Percentiles rank a stretch among this genome's conserved stretches.
Evolutionary conservation across 2,888 invertebrate genomes (phyloP).

Genomic region (Metacarcinus magister): DNA sequence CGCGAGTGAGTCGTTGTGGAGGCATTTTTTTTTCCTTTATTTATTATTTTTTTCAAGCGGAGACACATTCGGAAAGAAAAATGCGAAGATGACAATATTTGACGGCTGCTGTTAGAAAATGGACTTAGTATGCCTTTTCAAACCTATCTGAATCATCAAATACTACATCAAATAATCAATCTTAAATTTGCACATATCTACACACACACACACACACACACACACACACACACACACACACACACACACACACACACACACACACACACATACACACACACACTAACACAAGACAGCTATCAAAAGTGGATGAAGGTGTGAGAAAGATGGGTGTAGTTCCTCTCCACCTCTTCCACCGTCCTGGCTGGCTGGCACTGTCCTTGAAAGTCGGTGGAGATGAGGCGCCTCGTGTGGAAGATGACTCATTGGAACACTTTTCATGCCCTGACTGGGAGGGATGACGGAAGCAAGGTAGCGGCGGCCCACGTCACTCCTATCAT

Average conservation of each 20-base stretch:
- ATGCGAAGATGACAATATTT: background rate
- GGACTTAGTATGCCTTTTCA: no score
- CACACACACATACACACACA: background rate
- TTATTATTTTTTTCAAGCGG: background rate
- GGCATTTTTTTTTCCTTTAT: background rate
- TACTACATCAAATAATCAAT: background rate
- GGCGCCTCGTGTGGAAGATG: background rate
- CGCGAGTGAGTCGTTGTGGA: background rate
- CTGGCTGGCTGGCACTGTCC: background rate
- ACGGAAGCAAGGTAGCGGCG: background rate
- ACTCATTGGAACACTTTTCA: conserved; percentile 42
- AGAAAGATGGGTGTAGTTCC: background rate
- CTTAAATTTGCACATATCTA: background rate
- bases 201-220: conserved; percentile 33
- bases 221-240: conserved; percentile 36
- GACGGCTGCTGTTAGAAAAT: background rate
- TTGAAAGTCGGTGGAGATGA: background rate
- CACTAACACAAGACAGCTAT: background rate
- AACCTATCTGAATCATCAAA: background rate
- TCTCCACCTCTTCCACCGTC: background rate
- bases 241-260: conserved; percentile 39
- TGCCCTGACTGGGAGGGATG: background rate
- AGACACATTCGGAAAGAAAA: background rate
- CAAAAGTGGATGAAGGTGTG: background rate
- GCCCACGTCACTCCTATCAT: conserved; percentile 54